phyloP scores from a whole-genome alignment of 2,797 vertebrate genomes.

The Glossophaga mutica region DNA sequence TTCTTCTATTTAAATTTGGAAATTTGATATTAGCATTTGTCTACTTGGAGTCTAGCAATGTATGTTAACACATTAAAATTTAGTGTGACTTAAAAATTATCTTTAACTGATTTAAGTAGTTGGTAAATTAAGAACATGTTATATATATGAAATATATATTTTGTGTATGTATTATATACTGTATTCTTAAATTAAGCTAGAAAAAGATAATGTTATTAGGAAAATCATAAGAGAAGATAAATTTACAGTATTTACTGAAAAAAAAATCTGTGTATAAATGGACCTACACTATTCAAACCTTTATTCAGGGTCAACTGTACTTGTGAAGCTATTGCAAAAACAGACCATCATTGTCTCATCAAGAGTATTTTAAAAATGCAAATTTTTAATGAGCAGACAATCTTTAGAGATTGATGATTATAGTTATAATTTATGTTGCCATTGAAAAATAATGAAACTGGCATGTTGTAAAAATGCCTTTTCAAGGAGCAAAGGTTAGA shows the following conservation, averaged over 20 bases:
- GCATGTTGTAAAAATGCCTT: neutral
- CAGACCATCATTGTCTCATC: neutral
- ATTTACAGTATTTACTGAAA: neutral
- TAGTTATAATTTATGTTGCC: neutral
- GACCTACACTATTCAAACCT: neutral
- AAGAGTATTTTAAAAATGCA: neutral
- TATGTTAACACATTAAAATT: conserved; percentile 30
- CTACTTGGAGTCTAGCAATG: neutral
- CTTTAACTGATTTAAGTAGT: neutral
- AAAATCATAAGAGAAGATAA: neutral
- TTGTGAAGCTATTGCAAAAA: neutral
- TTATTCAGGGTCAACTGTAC: neutral
- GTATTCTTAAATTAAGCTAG: neutral
- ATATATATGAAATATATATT: neutral
- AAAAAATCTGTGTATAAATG: neutral
- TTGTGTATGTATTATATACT: neutral
- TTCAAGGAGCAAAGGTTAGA: conserved; percentile 21
- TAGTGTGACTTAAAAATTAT: neutral
- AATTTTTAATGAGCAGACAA: neutral
- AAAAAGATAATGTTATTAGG: neutral
- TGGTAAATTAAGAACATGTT: neutral
- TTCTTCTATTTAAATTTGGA: neutral
- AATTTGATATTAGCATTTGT: neutral
- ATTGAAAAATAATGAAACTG: neutral
- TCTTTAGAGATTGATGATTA: neutral